A percentile compares a stretch with the other conserved stretches of the same genome.
Conservation (phyloP, 2,888 invertebrate genomes). For the Aporophyla lueneburgensis region DNA sequence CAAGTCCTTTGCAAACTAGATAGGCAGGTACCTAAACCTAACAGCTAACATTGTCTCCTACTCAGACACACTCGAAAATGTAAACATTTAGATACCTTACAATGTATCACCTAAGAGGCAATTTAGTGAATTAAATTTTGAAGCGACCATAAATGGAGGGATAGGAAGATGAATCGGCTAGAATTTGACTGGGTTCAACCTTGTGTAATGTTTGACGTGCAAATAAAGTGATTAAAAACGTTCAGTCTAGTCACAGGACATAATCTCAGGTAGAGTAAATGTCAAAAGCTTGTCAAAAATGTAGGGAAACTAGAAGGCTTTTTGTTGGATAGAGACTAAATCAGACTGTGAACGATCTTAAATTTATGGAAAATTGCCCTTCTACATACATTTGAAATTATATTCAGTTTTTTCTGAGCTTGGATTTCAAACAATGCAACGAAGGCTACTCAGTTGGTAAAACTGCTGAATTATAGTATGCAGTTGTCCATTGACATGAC, state of each 20-base stretch:
- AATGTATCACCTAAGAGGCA: constrained; percentile 41
- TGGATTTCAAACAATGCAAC: too few relatives aligned
- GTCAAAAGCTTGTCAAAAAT: too few relatives aligned
- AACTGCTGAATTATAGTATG: not conserved
- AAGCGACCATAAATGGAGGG: constrained; percentile 34
- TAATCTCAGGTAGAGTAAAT: too few relatives aligned
- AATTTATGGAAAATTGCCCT: too few relatives aligned
- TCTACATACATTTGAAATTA: too few relatives aligned
- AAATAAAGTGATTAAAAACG: not conserved
- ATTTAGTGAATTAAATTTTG: constrained; percentile 62
- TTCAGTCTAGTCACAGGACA: too few relatives aligned
- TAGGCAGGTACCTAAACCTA: constrained; percentile 13
- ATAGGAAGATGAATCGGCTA: constrained; percentile 17
- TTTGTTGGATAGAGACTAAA: too few relatives aligned
- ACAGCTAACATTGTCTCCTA: constrained; percentile 31
- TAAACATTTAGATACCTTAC: constrained; percentile 53
- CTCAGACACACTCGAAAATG: constrained; percentile 33
- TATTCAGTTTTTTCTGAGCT: not conserved
- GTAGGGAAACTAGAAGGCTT: too few relatives aligned
- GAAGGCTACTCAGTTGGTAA: not conserved
- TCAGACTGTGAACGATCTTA: too few relatives aligned
- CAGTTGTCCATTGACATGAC: not conserved
- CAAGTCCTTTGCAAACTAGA: constrained; percentile 1
- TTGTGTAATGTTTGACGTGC: not conserved
- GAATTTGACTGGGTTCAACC: not conserved